Conservation (phyloP, 2,113 vertebrate species). For the Coptodon rendalli region DNA sequence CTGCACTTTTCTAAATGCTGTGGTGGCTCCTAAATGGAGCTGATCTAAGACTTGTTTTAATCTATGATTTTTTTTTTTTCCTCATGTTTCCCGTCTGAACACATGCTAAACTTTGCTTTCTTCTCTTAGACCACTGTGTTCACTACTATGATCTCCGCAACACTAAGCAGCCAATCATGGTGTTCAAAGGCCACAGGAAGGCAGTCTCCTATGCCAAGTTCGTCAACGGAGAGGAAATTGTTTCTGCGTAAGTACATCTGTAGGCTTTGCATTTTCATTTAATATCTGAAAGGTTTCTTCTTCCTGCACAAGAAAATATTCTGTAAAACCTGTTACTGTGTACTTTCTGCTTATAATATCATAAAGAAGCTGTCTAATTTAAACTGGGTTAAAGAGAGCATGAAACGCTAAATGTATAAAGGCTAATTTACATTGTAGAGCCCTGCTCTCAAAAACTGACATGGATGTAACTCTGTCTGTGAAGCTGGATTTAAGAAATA, state of each 20-base stretch:
- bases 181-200: conserved; percentile 98
- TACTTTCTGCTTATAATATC: background rate
- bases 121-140: conserved; percentile 91
- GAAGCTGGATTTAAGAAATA: background rate
- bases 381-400: background rate
- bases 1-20: background rate
- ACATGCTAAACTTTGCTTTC: background rate
- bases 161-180: conserved; percentile 99
- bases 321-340: background rate
- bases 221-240: conserved; percentile 97
- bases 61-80: background rate
- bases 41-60: background rate
- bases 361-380: background rate
- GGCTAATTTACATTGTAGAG: background rate
- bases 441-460: background rate
- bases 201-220: conserved; percentile 98
- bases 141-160: conserved; percentile 99
- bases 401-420: background rate
- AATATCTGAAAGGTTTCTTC: background rate
- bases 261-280: background rate
- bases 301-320: background rate
- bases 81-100: background rate
- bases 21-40: background rate
- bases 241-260: conserved; percentile 89
- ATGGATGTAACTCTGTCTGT: background rate